Evolutionary conservation across 2,797 vertebrate species (phyloP), one percentile per base, ranked within the genome.

Genomic region (Adelosebastes latens): DNA sequence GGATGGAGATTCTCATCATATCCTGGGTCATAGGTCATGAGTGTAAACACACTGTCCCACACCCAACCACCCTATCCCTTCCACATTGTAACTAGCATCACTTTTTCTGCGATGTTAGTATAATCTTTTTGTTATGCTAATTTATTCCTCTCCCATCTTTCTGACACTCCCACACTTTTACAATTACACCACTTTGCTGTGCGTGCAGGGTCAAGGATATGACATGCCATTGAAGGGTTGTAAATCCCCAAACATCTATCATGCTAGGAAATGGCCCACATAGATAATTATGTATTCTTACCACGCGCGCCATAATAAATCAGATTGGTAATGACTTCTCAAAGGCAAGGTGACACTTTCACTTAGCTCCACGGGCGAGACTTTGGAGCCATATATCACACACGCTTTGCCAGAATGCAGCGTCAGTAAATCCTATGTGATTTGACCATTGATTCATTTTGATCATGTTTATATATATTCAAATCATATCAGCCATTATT

Each of bases 1-100:
- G 98, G 98, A 99, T 97, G 97, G 98, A 99, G 93, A 95, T 98
- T 89, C 96, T 99, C 85, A 99, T 99, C 88, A 97, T 99, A 88
- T 97, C 97, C 83, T 99, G 98, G 98, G 96, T 99, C 91, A 95
- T 98, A 97, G 98, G 98, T 99, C 72, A 88, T 55, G 18, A 77
- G 59, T 52, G 8, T 56, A 55, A 78, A 68, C 52, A 34, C 5
- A 18, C 31, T 61, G 8, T 5, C 32, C 0, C 52, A 2, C 65
- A 8, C 11, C 6, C 61, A 36, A 32, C 5, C 12, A 14, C 13
- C 31, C 52, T 2, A 2, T 6, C 2, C 8, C 53, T 22, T 36
- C 49, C 10, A 27, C 16, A 64, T 8, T 68, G 4, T 24, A 52
- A 25, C 16, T 52, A 55, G 9, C 27, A 13, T 4, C 58, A 7